These are phyloP conservation scores for Apis cerana DNA, from an alignment of 1,140 invertebrate genomes.

Conservation along the genomic window DNA sequence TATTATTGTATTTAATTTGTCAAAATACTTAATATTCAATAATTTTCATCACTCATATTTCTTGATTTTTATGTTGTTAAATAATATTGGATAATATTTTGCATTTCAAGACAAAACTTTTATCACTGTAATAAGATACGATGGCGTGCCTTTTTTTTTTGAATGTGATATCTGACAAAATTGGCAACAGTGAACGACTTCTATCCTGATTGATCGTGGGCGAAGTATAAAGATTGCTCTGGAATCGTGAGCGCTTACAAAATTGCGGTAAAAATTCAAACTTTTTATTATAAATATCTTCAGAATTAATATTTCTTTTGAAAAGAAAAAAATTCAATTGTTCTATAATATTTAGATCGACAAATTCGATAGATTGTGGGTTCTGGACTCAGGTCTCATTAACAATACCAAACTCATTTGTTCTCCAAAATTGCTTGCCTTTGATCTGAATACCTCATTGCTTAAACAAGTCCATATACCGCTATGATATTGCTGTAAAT, in stretches of 20 bases:
- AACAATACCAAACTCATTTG: conserved; percentile 71
- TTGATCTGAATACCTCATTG: conserved; percentile 78
- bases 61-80: no score
- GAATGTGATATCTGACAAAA: conserved; percentile 33
- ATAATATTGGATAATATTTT: no score
- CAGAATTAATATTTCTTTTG: not conserved
- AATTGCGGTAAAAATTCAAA: conserved; percentile 58
- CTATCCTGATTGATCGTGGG: conserved; percentile 67
- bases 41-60: no score
- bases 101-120: conserved; percentile 51
- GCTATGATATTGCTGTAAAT: conserved; percentile 41
- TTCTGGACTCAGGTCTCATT: conserved; percentile 81
- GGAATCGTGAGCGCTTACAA: conserved; percentile 62
- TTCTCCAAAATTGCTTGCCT: conserved; percentile 78
- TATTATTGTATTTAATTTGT: no score
- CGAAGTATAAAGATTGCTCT: conserved; percentile 51
- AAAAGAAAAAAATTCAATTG: not conserved
- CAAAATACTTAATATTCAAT: no score
- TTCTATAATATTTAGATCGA: conserved; percentile 76
- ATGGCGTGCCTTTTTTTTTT: conserved; percentile 70
- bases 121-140: conserved; percentile 75
- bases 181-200: conserved; percentile 53
- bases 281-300: not conserved
- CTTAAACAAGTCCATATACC: conserved; percentile 76
- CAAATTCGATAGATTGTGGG: conserved; percentile 80